These are phyloP conservation scores for Elysia crispata DNA, from an alignment of 2,888 invertebrate genomes.

Conservation along the genomic window DNA sequence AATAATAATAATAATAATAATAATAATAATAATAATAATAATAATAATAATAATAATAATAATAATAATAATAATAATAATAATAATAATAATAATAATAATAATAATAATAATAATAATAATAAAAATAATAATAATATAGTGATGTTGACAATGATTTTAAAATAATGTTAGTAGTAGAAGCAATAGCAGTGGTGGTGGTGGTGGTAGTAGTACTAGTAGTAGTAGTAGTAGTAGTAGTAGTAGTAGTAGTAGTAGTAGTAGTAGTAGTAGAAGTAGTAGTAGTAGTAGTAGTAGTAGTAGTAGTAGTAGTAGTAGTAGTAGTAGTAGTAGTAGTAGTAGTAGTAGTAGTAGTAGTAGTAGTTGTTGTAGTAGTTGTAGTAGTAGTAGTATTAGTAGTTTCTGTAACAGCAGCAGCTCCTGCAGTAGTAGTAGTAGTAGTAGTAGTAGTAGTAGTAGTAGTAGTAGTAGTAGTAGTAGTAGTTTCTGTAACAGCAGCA, in stretches of 20 bases:
- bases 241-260: conserved; percentile 9
- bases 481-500: no score
- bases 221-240: conserved; percentile 9
- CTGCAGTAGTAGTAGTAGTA: conserved; percentile 9
- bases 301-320: conserved; percentile 1
- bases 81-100: no score
- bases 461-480: conserved; percentile 9
- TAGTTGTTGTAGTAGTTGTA: conserved; percentile 2
- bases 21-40: no score
- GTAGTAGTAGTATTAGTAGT: no score
- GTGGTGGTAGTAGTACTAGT: background rate
- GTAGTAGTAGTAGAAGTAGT: conserved; percentile 4
- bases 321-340: conserved; percentile 9
- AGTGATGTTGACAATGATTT: no score
- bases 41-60: no score
- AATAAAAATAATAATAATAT: no score
- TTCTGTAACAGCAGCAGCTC: no score
- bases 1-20: no score
- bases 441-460: conserved; percentile 9
- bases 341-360: conserved; percentile 9
- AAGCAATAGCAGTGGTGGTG: background rate
- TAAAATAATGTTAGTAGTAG: no score
- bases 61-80: no score
- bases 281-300: conserved; percentile 1
- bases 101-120: no score